These are phyloP conservation scores for Ivindomyrus marchei DNA, from an alignment of 2,113 vertebrate genomes.

Conservation along the genomic window DNA sequence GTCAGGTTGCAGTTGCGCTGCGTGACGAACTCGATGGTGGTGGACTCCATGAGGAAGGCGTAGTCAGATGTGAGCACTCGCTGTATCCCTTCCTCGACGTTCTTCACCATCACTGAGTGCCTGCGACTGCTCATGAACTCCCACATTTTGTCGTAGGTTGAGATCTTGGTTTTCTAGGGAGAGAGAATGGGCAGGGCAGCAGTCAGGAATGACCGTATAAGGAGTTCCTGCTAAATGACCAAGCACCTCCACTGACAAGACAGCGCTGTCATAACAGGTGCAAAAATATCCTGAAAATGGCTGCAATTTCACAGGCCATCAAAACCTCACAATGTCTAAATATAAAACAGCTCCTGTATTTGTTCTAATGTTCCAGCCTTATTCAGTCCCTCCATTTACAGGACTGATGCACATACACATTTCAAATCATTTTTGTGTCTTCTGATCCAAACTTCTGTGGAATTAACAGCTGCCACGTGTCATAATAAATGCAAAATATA, in stretches of 20 bases:
- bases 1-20: constrained; percentile 98
- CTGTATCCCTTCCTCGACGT: constrained; percentile 91
- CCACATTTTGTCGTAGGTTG: constrained; percentile 99
- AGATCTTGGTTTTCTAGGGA: constrained; percentile 96
- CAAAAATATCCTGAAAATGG: not conserved
- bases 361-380: not conserved
- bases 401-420: not conserved
- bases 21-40: constrained; percentile 91
- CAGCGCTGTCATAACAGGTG: not conserved
- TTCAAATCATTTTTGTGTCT: not conserved
- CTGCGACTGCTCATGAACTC: constrained; percentile 97
- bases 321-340: not conserved
- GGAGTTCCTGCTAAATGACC: not conserved
- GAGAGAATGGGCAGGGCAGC: not conserved
- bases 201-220: not conserved
- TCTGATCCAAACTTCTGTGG: not conserved
- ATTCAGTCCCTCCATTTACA: not conserved
- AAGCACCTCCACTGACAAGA: not conserved
- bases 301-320: constrained; percentile 1
- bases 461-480: not conserved
- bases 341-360: not conserved
- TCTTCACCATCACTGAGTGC: constrained; percentile 94
- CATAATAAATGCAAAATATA: not conserved
- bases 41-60: constrained; percentile 97
- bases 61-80: constrained; percentile 95